Conservation (phyloP, 1,140 invertebrate genomes). For the Temnothorax curvispinosus region DNA sequence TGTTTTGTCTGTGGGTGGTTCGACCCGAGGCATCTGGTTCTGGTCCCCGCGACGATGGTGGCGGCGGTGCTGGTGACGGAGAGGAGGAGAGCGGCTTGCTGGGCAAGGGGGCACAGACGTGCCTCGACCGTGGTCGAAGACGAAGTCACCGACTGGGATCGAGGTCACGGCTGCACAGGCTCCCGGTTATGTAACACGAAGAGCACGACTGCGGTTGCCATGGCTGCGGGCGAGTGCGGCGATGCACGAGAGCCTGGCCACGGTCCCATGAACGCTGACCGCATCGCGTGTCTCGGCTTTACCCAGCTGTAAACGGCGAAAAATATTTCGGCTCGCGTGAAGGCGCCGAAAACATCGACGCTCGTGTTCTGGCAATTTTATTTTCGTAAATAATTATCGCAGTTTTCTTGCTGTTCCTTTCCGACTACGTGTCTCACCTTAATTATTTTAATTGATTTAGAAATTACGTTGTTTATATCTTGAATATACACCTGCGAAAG, state of each 20-base stretch:
- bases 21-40: constrained; percentile 65
- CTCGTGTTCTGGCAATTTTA: not conserved
- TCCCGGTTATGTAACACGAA: constrained; percentile 77
- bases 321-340: constrained; percentile 24
- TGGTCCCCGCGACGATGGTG: constrained; percentile 20
- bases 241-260: constrained; percentile 45
- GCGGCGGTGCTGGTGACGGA: not conserved
- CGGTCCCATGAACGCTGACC: constrained; percentile 18
- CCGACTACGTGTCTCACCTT: not conserved
- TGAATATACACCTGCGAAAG: not conserved
- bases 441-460: not conserved
- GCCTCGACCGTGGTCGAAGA: constrained; percentile 53
- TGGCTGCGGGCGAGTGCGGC: constrained; percentile 47
- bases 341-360: too few species aligned
- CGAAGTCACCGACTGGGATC: constrained; percentile 74
- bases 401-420: not conserved
- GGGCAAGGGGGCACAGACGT: constrained; percentile 17
- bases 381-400: not conserved
- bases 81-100: not conserved
- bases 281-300: constrained; percentile 39
- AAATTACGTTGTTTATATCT: not conserved
- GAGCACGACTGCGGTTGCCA: constrained; percentile 61
- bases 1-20: constrained; percentile 73
- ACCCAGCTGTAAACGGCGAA: constrained; percentile 23
- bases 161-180: constrained; percentile 78